Evolutionary conservation across 2,888 invertebrate genomes (phyloP).

Genomic region (Dinocampus coccinellae): DNA sequence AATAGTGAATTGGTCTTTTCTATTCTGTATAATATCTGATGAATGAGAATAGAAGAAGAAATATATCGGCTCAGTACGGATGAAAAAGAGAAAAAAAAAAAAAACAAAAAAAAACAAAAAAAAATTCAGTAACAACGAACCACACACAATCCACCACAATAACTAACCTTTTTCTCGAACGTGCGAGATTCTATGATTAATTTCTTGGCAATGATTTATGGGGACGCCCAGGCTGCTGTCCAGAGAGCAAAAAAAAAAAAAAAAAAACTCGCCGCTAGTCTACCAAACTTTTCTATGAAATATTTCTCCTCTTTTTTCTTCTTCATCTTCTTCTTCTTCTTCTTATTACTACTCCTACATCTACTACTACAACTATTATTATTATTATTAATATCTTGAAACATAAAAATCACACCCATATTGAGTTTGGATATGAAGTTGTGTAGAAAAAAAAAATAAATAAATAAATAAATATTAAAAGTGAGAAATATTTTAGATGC

Average conservation of each 20-base stretch:
- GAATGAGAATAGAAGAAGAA: neutral
- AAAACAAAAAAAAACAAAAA: no score
- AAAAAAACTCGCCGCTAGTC: neutral
- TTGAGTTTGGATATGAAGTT: no score
- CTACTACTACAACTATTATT: neutral
- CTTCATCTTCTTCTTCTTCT: constrained; percentile 37
- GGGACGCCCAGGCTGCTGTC: neutral
- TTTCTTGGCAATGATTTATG: constrained; percentile 1
- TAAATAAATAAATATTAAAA: no score
- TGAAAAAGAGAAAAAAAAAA: no score
- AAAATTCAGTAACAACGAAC: neutral
- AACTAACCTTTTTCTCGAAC: constrained; percentile 3
- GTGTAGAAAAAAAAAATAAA: no score
- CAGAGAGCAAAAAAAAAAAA: neutral
- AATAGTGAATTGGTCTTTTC: neutral
- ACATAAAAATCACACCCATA: no score
- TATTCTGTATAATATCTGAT: neutral
- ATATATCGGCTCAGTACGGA: neutral
- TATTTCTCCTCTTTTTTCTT: neutral
- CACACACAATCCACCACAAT: constrained; percentile 2
- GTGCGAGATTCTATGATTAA: constrained; percentile 3
- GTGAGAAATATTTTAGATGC: no score
- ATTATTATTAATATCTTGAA: no score
- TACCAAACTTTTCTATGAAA: neutral
- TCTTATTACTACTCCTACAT: no score